phyloP scores from a whole-genome alignment of 2,888 invertebrate species.

The Cephonodes hylas region DNA sequence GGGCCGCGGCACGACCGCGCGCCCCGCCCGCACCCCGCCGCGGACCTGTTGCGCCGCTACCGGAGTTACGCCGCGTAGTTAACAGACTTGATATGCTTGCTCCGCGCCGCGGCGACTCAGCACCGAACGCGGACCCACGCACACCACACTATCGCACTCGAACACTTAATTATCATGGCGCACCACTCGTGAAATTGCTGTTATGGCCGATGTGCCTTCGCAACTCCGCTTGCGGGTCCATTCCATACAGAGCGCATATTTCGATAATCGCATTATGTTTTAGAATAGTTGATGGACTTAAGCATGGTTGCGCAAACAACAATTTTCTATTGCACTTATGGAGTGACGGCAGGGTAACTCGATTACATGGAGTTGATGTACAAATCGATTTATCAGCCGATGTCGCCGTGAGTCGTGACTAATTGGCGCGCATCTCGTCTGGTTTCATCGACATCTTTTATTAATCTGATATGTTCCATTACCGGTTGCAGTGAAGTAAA shows the following conservation, averaged over 20 bases:
- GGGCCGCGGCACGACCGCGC: slow-evolving; percentile 62
- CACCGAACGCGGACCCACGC: slow-evolving; percentile 48
- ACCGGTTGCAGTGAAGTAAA: slow-evolving; percentile 66
- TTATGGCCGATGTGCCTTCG: slow-evolving; percentile 19
- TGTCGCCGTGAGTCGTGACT: slow-evolving; percentile 7
- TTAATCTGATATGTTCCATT: slow-evolving; percentile 71
- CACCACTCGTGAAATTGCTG: slow-evolving; percentile 72
- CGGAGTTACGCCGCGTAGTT: slow-evolving; percentile 82
- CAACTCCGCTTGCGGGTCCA: neutral
- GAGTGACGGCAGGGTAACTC: neutral
- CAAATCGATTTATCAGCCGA: slow-evolving; percentile 7
- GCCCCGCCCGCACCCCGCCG: slow-evolving; percentile 56
- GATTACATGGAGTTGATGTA: slow-evolving; percentile 4
- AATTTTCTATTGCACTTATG: neutral
- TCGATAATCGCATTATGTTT: neutral
- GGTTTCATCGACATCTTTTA: slow-evolving; percentile 71
- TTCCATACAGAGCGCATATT: neutral
- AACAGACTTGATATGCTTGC: slow-evolving; percentile 77
- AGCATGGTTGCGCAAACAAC: neutral
- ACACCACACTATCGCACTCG: slow-evolving; percentile 58
- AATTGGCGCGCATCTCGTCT: slow-evolving; percentile 51
- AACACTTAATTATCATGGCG: slow-evolving; percentile 73
- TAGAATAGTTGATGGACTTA: neutral
- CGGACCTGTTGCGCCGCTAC: slow-evolving; percentile 81
- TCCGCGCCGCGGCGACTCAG: slow-evolving; percentile 47